Percentiles rank a stretch among this genome's conserved stretches.
Conservation (phyloP, 2,113 vertebrate genomes). For the Gracilinanus agilis region DNA sequence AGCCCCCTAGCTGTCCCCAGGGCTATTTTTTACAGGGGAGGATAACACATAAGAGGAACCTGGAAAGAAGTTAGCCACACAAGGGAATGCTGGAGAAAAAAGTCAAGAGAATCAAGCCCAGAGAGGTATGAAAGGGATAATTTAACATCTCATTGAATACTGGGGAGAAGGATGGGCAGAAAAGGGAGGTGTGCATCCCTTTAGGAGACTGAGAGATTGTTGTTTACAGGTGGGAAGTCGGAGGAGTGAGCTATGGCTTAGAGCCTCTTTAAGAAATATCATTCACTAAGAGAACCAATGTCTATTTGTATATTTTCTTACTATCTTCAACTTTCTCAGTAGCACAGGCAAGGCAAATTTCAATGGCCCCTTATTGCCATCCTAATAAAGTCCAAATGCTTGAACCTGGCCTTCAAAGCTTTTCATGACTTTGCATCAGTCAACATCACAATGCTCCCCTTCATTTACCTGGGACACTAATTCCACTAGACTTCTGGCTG, state of each 20-base stretch:
- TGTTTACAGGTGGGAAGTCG: neutral
- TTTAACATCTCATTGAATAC: neutral
- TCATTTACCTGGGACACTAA: neutral
- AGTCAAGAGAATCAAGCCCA: neutral
- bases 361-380: neutral
- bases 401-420: neutral
- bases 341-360: neutral
- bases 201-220: neutral
- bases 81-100: neutral
- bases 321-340: neutral
- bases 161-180: neutral
- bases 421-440: neutral
- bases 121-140: neutral
- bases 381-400: neutral
- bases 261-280: neutral
- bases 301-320: neutral
- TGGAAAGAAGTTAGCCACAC: neutral
- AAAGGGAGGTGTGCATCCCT: neutral
- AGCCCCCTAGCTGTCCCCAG: no score
- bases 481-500: neutral
- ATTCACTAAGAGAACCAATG: neutral
- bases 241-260: neutral
- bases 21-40: neutral
- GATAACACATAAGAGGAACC: neutral
- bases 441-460: neutral